A percentile compares a stretch with the other conserved stretches of the same genome.
Evolutionary conservation across 2,888 invertebrate species (phyloP).

Genomic region (Disparrhopalites patrizii): DNA sequence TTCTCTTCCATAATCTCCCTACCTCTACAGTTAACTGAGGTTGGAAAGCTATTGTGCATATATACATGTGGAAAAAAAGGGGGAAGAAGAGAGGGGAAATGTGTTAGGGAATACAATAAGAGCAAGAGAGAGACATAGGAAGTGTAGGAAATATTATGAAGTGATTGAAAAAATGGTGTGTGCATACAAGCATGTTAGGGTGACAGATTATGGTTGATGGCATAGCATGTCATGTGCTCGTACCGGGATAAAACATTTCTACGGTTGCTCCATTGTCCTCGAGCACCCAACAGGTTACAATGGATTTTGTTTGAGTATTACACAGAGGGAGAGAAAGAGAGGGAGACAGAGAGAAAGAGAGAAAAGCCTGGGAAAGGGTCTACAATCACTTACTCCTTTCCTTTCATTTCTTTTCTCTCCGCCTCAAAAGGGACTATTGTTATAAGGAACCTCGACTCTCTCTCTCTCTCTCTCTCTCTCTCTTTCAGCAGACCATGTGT

Average conservation of each 20-base stretch:
- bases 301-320: conserved; percentile 3
- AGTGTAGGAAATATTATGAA: no score
- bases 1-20: no score
- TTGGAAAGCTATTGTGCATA: no score
- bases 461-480: background rate
- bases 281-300: conserved; percentile 24
- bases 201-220: conserved; percentile 17
- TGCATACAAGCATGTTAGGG: no score
- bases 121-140: no score
- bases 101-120: no score
- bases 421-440: conserved; percentile 5
- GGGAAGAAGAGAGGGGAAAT: no score
- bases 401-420: conserved; percentile 9
- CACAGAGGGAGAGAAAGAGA: no score
- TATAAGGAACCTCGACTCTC: background rate
- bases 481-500: background rate
- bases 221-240: conserved; percentile 13
- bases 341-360: no score
- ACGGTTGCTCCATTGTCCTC: conserved; percentile 17
- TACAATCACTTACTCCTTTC: conserved; percentile 13
- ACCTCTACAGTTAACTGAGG: no score
- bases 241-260: conserved; percentile 19
- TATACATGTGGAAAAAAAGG: no score
- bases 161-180: background rate
- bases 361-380: conserved; percentile 14